Conservation (phyloP, 2,888 invertebrate species). For the Archips crataeganus region DNA sequence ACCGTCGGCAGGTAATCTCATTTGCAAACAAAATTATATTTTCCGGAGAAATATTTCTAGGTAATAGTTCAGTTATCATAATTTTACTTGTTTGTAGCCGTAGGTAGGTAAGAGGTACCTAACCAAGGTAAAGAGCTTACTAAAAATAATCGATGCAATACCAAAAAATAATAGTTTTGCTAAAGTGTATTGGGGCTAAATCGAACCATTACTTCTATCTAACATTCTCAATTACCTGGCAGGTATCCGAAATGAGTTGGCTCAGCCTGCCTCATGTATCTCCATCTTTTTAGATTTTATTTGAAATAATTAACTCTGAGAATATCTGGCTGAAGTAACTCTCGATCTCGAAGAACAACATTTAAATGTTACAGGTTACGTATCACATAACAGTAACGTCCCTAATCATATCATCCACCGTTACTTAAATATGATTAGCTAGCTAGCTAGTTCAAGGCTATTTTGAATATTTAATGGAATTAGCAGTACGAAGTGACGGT, state of each 20-base stretch:
- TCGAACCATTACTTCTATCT: too few species aligned
- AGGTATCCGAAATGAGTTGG: too few species aligned
- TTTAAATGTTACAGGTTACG: too few species aligned
- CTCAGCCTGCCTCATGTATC: too few species aligned
- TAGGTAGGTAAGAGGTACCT: neutral
- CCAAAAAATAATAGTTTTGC: neutral
- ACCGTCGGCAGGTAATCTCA: neutral
- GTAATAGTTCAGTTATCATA: neutral
- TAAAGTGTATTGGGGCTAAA: too few species aligned
- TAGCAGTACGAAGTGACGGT: neutral
- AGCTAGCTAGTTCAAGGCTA: too few species aligned
- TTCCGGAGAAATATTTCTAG: neutral
- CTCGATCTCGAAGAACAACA: too few species aligned
- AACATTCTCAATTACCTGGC: too few species aligned
- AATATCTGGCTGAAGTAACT: too few species aligned
- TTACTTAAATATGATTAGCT: neutral
- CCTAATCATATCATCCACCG: neutral
- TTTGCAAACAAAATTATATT: slow-evolving; percentile 16
- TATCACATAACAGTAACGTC: neutral
- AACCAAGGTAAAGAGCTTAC: neutral
- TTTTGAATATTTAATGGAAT: neutral
- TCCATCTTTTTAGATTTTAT: too few species aligned
- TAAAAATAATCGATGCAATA: neutral
- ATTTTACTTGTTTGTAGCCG: neutral
- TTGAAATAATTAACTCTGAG: too few species aligned